Conservation (phyloP, 2,888 invertebrate genomes). For the Catocala fraxini region DNA sequence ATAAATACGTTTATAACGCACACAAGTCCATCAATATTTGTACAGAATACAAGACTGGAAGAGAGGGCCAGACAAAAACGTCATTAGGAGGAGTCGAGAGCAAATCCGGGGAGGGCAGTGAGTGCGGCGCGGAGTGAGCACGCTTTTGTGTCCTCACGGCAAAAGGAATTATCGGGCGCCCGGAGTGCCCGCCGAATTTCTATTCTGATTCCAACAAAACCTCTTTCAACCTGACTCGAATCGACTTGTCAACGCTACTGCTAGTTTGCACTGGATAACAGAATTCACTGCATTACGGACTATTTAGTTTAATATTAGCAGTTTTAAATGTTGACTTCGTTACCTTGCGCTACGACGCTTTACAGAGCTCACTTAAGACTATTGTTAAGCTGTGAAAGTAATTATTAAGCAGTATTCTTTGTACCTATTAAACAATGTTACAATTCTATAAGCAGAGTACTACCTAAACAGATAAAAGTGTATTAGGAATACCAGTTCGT, state of each 20-base stretch:
- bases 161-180: conserved; percentile 62
- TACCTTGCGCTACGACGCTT: too few species aligned
- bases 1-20: conserved; percentile 43
- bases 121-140: conserved; percentile 25
- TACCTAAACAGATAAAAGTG: not conserved
- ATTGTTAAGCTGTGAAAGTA: too few species aligned
- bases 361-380: too few species aligned
- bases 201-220: conserved; percentile 53
- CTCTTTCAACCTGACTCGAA: conserved; percentile 44
- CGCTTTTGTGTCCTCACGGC: conserved; percentile 58
- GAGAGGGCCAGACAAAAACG: conserved; percentile 66
- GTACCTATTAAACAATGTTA: too few species aligned
- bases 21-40: conserved; percentile 64
- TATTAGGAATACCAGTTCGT: too few species aligned
- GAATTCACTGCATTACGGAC: conserved; percentile 14
- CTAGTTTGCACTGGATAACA: conserved; percentile 50
- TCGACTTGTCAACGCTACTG: conserved; percentile 44
- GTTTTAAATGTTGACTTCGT: not conserved
- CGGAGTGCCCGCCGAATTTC: conserved; percentile 55
- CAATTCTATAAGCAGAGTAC: too few species aligned
- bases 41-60: conserved; percentile 54
- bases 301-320: not conserved
- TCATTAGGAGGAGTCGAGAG: conserved; percentile 62
- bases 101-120: conserved; percentile 57
- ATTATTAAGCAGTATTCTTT: too few species aligned